Evolutionary conservation across 2,797 vertebrate genomes (phyloP).

Genomic region (Geotrypetes seraphini): DNA sequence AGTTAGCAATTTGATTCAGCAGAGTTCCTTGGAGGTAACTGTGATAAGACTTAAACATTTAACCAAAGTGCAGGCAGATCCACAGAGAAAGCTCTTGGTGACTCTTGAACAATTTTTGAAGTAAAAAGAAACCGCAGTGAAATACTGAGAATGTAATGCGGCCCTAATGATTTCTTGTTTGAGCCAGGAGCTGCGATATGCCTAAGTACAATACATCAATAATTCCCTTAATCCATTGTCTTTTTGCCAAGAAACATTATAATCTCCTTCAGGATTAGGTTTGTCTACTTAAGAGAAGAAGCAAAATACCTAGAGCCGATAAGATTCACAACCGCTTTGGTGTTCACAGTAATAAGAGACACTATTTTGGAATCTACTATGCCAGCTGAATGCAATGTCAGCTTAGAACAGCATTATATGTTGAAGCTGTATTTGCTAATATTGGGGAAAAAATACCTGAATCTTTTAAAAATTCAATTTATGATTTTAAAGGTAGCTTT

Average conservation of each 20-base stretch:
- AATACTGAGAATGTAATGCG: background rate
- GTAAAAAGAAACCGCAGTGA: background rate
- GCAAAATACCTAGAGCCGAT: background rate
- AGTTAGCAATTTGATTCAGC: background rate
- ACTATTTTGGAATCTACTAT: background rate
- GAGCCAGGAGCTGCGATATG: background rate
- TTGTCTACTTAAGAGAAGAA: background rate
- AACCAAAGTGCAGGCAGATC: background rate
- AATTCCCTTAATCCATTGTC: background rate
- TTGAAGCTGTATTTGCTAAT: background rate
- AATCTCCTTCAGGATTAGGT: background rate
- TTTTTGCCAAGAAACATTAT: background rate
- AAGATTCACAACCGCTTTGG: background rate
- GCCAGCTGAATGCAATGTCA: background rate
- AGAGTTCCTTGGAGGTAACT: background rate
- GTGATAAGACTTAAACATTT: background rate
- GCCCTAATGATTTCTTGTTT: background rate
- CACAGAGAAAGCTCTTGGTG: too few relatives aligned
- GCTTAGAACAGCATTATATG: background rate
- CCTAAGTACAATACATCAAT: background rate
- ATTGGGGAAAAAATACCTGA: background rate
- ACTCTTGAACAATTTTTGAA: too few relatives aligned
- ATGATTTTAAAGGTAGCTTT: too few relatives aligned
- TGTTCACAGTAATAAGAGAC: background rate
- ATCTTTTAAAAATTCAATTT: too few relatives aligned